Base-by-base conservation (phyloP, 2,888 invertebrate species). In the Antitype chi region DNA sequence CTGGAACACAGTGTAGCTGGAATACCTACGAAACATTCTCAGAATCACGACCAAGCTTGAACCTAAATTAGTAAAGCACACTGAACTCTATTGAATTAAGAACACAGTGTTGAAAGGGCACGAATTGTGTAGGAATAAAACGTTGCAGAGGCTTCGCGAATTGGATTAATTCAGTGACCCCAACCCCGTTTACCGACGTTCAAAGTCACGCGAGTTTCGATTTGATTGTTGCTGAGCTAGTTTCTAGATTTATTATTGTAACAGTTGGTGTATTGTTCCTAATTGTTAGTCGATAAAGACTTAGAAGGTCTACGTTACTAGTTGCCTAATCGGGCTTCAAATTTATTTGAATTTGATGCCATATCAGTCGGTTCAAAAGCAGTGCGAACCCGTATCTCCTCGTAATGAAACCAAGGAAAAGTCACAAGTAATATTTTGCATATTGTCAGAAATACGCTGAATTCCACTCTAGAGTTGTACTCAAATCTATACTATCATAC, bases 111-210 rank as follows among this genome's bases (percentile, higher is more conserved):
- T 82, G 69, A 84, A 87, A 85, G 82, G 80, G 82, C 81, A 74
- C 76, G 73, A 85, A 88, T 85, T 76, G 85, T 85, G 83, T 85
- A 85, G 78, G 84, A 80, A 80, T 84, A 84, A 88, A 86, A 89
- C 91, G 80, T 90, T 91, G 85, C 86, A 91, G 75, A 85, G 93
- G 93, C 91, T 93, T 93, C 92, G 64, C 86, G 88, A 91, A 92
- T 92, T 90, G 92, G 93, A 93, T 93, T 93, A 92, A 93, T 92
- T 87, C 89, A 87, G 79, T 88, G 91, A 88, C 91, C 91, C 88
- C 90, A 89, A 92, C 93, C 94, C 89, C 90, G 87, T 93, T 93
- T 88, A 89, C 89, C 90, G 89, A 91, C 89, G 90, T 93, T 90
- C 89, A 86, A 87, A 89, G 87, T 89, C 93, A 94, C 93, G 93